A percentile compares a stretch with the other conserved stretches of the same genome.
Conservation (phyloP, 1,140 invertebrate species). For the Eulimnadia texana region DNA sequence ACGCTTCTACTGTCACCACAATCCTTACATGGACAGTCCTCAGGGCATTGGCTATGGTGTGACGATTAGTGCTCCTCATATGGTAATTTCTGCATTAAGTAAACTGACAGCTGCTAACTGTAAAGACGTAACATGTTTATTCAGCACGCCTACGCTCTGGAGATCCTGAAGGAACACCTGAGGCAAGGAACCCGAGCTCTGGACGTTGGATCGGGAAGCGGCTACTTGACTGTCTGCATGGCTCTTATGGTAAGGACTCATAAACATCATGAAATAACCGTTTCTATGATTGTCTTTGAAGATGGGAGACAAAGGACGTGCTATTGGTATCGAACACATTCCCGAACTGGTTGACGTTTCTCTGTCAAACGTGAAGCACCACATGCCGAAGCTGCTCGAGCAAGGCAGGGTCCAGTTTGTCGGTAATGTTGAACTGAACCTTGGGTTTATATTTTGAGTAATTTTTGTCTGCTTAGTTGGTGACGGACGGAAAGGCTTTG, state of each 20-base stretch:
- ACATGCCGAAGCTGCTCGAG: not conserved
- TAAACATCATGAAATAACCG: no score
- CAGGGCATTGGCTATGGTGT: constrained; percentile 77
- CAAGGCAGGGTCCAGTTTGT: not conserved
- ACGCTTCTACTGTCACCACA: constrained; percentile 53
- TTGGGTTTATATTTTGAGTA: no score
- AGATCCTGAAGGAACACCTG: constrained; percentile 70
- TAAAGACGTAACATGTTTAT: constrained; percentile 11
- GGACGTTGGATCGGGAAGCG: constrained; percentile 91
- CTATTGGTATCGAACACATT: constrained; percentile 87
- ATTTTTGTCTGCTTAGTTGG: no score
- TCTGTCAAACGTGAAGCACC: constrained; percentile 51
- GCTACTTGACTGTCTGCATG: constrained; percentile 90
- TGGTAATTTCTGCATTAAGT: no score
- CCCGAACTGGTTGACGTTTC: constrained; percentile 62
- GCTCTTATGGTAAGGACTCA: constrained; percentile 63
- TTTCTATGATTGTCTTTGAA: constrained; percentile 12
- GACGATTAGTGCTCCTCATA: constrained; percentile 95
- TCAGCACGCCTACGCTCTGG: constrained; percentile 83
- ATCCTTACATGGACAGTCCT: constrained; percentile 68
- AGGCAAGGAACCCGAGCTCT: constrained; percentile 60
- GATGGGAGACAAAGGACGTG: constrained; percentile 54
- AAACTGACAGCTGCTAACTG: no score
- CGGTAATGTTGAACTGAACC: no score
- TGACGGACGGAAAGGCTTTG: constrained; percentile 67